A percentile compares a stretch with the other conserved stretches of the same genome.
Evolutionary conservation across 2,888 invertebrate genomes (phyloP).

Genomic region (Rutpela maculata): DNA sequence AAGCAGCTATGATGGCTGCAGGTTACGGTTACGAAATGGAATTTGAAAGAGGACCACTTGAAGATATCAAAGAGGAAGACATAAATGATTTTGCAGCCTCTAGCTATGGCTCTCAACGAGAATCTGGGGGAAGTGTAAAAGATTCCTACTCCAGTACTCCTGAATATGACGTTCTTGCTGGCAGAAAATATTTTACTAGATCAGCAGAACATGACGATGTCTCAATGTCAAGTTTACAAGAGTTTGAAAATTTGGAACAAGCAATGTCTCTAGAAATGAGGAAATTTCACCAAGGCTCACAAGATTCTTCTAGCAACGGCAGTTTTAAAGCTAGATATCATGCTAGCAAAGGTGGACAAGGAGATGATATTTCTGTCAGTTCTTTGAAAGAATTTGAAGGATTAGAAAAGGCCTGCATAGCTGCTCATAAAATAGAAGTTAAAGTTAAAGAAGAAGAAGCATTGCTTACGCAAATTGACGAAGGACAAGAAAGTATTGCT

Average conservation of each 20-base stretch:
- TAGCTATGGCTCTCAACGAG: conserved; percentile 85
- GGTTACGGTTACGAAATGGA: conserved; percentile 85
- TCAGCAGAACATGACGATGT: conserved; percentile 93
- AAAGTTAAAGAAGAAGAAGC: conserved; percentile 92
- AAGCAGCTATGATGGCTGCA: conserved; percentile 77
- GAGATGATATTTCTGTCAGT: conserved; percentile 90
- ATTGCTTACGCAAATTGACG: conserved; percentile 77
- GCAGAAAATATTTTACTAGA: conserved; percentile 88
- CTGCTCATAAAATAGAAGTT: conserved; percentile 88
- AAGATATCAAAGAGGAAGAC: conserved; percentile 95
- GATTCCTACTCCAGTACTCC: conserved; percentile 95
- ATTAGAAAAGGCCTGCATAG: conserved; percentile 90
- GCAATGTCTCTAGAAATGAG: conserved; percentile 88
- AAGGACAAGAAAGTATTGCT: conserved; percentile 75
- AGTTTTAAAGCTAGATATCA: conserved; percentile 85
- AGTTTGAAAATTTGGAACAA: conserved; percentile 93
- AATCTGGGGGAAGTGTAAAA: conserved; percentile 88
- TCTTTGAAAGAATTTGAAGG: conserved; percentile 96
- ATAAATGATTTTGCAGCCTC: conserved; percentile 86
- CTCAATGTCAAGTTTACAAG: conserved; percentile 94
- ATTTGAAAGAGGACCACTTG: conserved; percentile 88
- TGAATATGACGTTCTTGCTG: conserved; percentile 90
- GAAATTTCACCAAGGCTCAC: conserved; percentile 82
- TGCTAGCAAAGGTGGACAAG: conserved; percentile 83
- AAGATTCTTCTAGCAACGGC: conserved; percentile 89